Evolutionary conservation across 1,140 invertebrate species (phyloP).

Genomic region (Eumeta japonica): DNA sequence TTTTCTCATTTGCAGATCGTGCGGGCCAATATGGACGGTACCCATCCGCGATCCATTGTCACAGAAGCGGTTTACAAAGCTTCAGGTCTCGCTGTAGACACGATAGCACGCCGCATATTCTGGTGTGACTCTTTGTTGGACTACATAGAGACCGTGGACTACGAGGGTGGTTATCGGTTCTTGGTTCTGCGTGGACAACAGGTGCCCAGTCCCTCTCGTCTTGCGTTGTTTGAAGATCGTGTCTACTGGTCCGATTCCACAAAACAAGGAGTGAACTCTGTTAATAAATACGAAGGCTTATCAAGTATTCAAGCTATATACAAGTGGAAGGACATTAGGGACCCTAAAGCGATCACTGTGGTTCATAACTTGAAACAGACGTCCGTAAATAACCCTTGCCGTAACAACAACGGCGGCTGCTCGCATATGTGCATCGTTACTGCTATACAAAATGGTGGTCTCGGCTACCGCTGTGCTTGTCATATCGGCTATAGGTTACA

Average conservation of each 20-base stretch:
- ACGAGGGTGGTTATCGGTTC: slow-evolving; percentile 80
- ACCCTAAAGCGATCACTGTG: slow-evolving; percentile 82
- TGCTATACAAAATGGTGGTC: slow-evolving; percentile 68
- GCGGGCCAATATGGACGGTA: slow-evolving; percentile 90
- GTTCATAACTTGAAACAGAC: slow-evolving; percentile 79
- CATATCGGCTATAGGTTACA: slow-evolving; percentile 83
- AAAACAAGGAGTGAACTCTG: slow-evolving; percentile 89
- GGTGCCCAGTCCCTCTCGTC: slow-evolving; percentile 81
- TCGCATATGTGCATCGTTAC: slow-evolving; percentile 95
- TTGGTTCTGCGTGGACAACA: slow-evolving; percentile 78
- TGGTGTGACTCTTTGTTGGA: slow-evolving; percentile 96
- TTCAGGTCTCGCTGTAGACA: slow-evolving; percentile 81
- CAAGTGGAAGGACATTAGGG: slow-evolving; percentile 74
- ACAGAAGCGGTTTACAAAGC: slow-evolving; percentile 89
- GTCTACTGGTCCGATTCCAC: slow-evolving; percentile 96
- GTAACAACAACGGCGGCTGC: slow-evolving; percentile 86
- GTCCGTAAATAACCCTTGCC: slow-evolving; percentile 82
- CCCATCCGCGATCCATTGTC: slow-evolving; percentile 76
- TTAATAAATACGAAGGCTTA: slow-evolving; percentile 84
- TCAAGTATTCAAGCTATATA: slow-evolving; percentile 77
- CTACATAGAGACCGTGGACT: slow-evolving; percentile 97
- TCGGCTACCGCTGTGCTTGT: slow-evolving; percentile 93
- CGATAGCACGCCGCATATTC: slow-evolving; percentile 85
- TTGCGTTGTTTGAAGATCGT: slow-evolving; percentile 87
- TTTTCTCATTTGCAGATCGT: slow-evolving; percentile 59